Evolutionary conservation across 2,113 vertebrate genomes (phyloP).

Genomic region (Turnix velox): DNA sequence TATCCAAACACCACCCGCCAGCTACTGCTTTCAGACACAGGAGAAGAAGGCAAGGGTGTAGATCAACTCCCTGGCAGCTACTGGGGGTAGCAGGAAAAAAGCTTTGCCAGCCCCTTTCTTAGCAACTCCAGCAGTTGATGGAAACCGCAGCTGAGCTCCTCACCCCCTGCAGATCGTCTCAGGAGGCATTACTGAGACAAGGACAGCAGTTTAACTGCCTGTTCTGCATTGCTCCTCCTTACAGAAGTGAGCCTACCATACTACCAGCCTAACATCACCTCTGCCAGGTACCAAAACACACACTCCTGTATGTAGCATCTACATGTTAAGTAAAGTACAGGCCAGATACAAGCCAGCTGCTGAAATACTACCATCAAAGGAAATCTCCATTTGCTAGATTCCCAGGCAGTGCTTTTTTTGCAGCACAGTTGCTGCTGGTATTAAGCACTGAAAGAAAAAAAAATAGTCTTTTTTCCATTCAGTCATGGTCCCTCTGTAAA

Average conservation of each 20-base stretch:
- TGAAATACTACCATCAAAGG: not conserved
- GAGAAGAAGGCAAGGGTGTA: rapidly evolving
- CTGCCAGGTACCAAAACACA: not conserved
- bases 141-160: not conserved
- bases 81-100: not conserved
- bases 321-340: not conserved
- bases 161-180: not conserved
- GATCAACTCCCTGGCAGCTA: not conserved
- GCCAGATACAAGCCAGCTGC: not conserved
- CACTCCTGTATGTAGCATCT: not conserved
- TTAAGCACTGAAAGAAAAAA: not conserved
- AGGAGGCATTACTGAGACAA: not conserved
- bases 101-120: not conserved
- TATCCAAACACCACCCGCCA: not conserved
- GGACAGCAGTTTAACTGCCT: rapidly evolving
- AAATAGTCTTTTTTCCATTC: slow-evolving; percentile 10
- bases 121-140: not conserved
- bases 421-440: not conserved
- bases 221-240: not conserved
- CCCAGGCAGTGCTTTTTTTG: not conserved
- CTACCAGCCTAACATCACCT: not conserved
- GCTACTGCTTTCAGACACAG: not conserved
- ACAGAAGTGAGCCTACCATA: not conserved
- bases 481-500: not conserved
- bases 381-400: not conserved